These are phyloP conservation scores for Apodemia hepburni DNA, from an alignment of 2,888 invertebrate species.

Conservation along the genomic window DNA sequence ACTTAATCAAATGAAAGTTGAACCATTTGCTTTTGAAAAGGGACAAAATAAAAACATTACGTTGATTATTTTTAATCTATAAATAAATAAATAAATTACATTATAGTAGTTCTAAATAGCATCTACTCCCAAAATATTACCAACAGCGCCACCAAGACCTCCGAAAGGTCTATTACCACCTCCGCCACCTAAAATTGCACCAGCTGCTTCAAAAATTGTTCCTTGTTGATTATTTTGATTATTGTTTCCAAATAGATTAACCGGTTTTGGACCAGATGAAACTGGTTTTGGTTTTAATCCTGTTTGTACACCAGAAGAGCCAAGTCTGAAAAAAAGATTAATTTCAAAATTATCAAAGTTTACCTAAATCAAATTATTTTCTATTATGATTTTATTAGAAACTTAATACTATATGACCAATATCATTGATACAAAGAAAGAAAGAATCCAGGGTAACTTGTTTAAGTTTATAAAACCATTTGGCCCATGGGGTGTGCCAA, in stretches of 20 bases:
- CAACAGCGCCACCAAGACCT: slow-evolving; percentile 22
- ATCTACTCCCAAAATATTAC: slow-evolving; percentile 18
- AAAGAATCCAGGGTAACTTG: too few species aligned
- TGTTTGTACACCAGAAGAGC: slow-evolving; percentile 64
- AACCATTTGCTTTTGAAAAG: too few species aligned
- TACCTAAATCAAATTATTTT: too few species aligned
- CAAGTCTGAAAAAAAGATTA: slow-evolving; percentile 51
- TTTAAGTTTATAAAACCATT: too few species aligned
- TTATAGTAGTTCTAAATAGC: slow-evolving; percentile 19
- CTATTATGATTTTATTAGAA: too few species aligned
- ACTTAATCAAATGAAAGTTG: too few species aligned
- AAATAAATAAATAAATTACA: slow-evolving; percentile 28
- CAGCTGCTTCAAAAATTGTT: slow-evolving; percentile 35
- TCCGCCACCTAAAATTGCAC: slow-evolving; percentile 29
- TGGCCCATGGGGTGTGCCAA: too few species aligned
- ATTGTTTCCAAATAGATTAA: slow-evolving; percentile 58
- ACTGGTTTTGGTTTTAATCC: slow-evolving; percentile 68
- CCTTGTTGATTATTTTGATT: slow-evolving; percentile 41
- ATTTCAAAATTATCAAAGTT: too few species aligned
- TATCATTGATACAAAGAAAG: too few species aligned
- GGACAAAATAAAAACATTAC: too few species aligned
- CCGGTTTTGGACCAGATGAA: slow-evolving; percentile 59
- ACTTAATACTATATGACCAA: too few species aligned
- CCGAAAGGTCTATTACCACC: slow-evolving; percentile 30
- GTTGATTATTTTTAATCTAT: slow-evolving; percentile 12